Evolutionary conservation across 23 tunicate genomes (phyloP).

Genomic region (Oikopleura dioica): DNA sequence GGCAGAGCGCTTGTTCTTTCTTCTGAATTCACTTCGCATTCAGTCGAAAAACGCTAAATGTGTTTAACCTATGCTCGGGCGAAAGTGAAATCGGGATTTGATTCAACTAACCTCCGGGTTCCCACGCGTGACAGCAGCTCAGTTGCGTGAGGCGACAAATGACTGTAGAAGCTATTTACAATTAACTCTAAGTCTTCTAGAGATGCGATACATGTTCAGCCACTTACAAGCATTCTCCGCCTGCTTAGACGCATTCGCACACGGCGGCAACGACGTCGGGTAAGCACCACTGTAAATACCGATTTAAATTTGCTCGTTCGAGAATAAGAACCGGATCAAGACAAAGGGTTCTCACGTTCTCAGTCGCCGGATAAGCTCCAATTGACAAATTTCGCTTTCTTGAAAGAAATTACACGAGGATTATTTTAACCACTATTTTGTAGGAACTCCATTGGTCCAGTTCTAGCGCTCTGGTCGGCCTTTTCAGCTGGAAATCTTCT

Average conservation of each 20-base stretch:
- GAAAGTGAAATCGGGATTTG: too few species aligned
- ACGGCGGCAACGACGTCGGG: conserved; percentile 99
- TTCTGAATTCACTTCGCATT: too few species aligned
- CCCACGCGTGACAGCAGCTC: too few species aligned
- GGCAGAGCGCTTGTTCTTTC: too few species aligned
- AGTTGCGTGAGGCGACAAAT: too few species aligned
- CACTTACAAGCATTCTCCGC: conserved; percentile 65
- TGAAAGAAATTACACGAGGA: neutral
- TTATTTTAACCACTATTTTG: neutral
- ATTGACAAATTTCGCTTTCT: neutral
- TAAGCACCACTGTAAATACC: too few species aligned
- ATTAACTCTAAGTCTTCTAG: too few species aligned
- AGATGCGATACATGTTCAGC: conserved; percentile 29
- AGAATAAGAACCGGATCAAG: neutral
- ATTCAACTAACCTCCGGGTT: too few species aligned
- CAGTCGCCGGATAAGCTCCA: neutral
- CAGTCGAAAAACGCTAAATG: too few species aligned
- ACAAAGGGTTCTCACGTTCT: neutral
- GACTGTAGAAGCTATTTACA: too few species aligned
- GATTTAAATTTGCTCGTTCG: neutral
- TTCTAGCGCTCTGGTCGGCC: conserved; percentile 80
- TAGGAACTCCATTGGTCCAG: conserved; percentile 41
- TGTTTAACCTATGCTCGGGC: too few species aligned
- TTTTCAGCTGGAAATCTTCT: conserved; percentile 55
- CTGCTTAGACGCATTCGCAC: conserved; percentile 93